Evolutionary conservation across 2,888 invertebrate genomes (phyloP).

Genomic region (Sinopyrophorus schimmeli): DNA sequence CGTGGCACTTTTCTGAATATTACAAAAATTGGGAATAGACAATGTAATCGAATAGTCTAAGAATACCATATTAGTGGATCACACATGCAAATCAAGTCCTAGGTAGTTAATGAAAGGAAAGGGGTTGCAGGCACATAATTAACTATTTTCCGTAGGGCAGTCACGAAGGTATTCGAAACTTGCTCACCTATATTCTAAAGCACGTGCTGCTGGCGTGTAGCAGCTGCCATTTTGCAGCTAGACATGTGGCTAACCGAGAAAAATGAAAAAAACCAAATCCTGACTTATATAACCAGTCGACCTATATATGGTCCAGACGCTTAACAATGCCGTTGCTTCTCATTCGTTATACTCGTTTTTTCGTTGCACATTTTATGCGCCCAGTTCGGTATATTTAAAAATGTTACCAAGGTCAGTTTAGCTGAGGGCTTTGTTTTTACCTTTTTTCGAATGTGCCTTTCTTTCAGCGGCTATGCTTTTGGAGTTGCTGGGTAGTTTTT

Average conservation of each 20-base stretch:
- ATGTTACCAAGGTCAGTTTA: conserved; percentile 45
- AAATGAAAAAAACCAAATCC: conserved; percentile 29
- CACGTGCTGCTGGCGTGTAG: conserved; percentile 47
- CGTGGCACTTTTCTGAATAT: no score
- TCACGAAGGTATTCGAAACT: conserved; percentile 39
- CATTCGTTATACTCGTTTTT: conserved; percentile 38
- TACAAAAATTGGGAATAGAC: no score
- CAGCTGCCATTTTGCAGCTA: conserved; percentile 51
- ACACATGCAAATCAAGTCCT: conserved; percentile 24
- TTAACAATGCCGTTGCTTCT: conserved; percentile 47
- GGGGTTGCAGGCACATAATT: conserved; percentile 28
- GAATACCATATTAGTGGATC: no score
- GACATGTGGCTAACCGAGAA: conserved; percentile 33
- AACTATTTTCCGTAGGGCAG: conserved; percentile 33
- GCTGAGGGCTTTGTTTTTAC: conserved; percentile 26
- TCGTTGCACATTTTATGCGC: conserved; percentile 42
- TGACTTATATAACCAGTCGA: conserved; percentile 44
- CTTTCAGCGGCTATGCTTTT: no score
- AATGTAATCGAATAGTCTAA: no score
- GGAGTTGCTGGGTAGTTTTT: no score
- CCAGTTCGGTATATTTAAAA: conserved; percentile 36
- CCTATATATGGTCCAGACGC: conserved; percentile 55
- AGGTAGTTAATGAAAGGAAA: conserved; percentile 16
- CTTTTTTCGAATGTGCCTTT: no score
- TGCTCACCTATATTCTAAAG: conserved; percentile 46